phyloP scores from a whole-genome alignment of 2,113 vertebrate species.

The Furnarius figulus region DNA sequence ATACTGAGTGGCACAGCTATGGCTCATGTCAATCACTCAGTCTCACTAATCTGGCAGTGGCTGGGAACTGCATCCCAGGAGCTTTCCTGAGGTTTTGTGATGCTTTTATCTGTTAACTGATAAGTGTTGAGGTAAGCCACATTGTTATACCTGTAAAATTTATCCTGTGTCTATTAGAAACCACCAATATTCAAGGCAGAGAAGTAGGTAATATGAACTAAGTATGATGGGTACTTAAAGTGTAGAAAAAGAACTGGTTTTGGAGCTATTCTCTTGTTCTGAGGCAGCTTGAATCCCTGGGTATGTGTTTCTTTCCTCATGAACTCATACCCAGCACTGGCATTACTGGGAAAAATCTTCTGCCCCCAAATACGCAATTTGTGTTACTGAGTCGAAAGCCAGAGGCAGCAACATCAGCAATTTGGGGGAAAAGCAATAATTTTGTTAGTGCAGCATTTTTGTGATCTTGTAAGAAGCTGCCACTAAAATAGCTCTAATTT shows the following conservation, averaged over 20 bases:
- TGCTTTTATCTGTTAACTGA: background rate
- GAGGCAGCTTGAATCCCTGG: background rate
- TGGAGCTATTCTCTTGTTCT: background rate
- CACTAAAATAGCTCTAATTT: conserved; percentile 4
- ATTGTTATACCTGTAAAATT: background rate
- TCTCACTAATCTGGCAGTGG: background rate
- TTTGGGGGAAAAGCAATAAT: background rate
- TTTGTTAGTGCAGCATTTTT: conserved; percentile 19
- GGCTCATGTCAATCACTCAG: background rate
- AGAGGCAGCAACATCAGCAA: background rate
- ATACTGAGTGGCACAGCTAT: background rate
- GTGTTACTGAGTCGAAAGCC: background rate
- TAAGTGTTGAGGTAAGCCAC: background rate
- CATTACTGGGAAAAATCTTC: background rate
- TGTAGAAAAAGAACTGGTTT: background rate
- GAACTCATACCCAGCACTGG: background rate
- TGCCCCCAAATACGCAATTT: background rate
- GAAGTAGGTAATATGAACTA: background rate
- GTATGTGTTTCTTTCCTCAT: background rate
- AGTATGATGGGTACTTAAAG: background rate
- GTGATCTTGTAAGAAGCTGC: background rate
- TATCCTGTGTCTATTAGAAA: background rate
- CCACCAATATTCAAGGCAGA: background rate
- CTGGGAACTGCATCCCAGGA: background rate
- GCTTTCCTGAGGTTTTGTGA: background rate